A percentile compares a stretch with the other conserved stretches of the same genome.
phyloP scores from a whole-genome alignment of 1,140 invertebrate species.

The Pseudomyrmex concolor region DNA sequence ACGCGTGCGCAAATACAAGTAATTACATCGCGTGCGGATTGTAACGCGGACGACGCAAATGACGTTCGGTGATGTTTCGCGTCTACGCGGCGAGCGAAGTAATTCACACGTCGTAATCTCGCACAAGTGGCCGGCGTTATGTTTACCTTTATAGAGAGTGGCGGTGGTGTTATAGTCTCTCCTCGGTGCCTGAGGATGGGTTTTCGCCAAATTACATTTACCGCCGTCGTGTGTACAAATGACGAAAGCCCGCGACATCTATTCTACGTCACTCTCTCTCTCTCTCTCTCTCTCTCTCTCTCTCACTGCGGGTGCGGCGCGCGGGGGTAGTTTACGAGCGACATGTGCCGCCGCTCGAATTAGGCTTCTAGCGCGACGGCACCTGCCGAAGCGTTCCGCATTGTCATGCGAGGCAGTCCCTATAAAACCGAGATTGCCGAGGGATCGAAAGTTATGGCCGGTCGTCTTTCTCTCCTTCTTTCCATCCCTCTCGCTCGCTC shows the following conservation, averaged over 20 bases:
- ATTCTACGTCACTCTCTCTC: neutral
- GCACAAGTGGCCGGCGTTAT: slow-evolving; percentile 8
- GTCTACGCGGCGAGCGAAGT: slow-evolving; percentile 14
- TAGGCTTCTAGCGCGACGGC: slow-evolving; percentile 59
- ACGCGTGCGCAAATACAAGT: neutral
- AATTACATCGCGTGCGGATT: neutral
- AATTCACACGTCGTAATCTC: slow-evolving; percentile 35
- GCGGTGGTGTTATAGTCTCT: slow-evolving; percentile 18
- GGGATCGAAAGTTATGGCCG: slow-evolving; percentile 72
- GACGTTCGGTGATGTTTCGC: neutral
- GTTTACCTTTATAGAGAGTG: slow-evolving; percentile 29
- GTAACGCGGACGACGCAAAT: neutral
- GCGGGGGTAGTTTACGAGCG: slow-evolving; percentile 70
- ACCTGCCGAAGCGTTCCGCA: slow-evolving; percentile 68
- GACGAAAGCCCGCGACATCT: slow-evolving; percentile 48
- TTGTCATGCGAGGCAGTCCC: slow-evolving; percentile 72
- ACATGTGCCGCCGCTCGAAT: slow-evolving; percentile 69
- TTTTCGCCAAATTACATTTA: slow-evolving; percentile 66
- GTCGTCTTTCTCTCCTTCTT: slow-evolving; percentile 38
- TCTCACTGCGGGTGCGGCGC: neutral
- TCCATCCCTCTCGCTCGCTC: neutral
- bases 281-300: neutral
- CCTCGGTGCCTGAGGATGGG: slow-evolving; percentile 16
- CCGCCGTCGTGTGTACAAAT: slow-evolving; percentile 56
- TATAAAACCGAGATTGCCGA: slow-evolving; percentile 76